Percentiles rank a stretch among this genome's conserved stretches.
Evolutionary conservation across 2,888 invertebrate species (phyloP).

Genomic region (Apocheima hispidaria): DNA sequence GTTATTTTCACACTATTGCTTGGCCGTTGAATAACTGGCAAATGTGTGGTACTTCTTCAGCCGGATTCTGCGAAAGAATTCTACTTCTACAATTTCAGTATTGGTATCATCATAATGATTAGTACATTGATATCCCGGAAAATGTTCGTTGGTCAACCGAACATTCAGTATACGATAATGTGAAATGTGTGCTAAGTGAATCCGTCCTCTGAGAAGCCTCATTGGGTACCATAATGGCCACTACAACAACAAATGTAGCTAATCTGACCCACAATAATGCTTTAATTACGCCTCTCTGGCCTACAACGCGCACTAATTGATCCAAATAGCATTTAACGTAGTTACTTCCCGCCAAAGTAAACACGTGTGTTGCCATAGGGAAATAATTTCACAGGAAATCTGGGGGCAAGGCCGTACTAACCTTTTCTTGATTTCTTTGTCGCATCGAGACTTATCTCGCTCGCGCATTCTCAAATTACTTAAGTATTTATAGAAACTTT

Average conservation of each 20-base stretch:
- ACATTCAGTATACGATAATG: background rate
- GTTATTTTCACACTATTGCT: too few species aligned
- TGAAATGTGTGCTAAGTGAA: conserved; percentile 1
- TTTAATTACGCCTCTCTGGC: conserved; percentile 44
- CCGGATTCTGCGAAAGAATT: too few species aligned
- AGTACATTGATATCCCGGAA: too few species aligned
- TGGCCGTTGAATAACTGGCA: too few species aligned
- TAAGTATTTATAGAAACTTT: too few species aligned
- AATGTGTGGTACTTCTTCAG: too few species aligned
- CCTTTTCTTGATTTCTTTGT: too few species aligned
- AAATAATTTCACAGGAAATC: background rate
- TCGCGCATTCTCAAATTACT: too few species aligned
- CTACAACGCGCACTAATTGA: conserved; percentile 39
- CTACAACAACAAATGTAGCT: conserved; percentile 47
- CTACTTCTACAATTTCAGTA: too few species aligned
- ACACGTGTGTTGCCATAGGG: conserved; percentile 20
- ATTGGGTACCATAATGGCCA: conserved; percentile 33
- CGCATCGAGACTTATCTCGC: too few species aligned
- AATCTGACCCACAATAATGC: conserved; percentile 50
- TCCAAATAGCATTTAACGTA: conserved; percentile 48
- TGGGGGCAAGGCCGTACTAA: too few species aligned
- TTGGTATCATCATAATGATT: too few species aligned
- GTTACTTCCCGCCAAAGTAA: conserved; percentile 41
- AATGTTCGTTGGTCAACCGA: background rate
- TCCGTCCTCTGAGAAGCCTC: conserved; percentile 21